Evolutionary conservation across 2,113 vertebrate genomes (phyloP), one percentile per base, ranked within the genome.

Genomic region (Potamarius usumacintae): DNA sequence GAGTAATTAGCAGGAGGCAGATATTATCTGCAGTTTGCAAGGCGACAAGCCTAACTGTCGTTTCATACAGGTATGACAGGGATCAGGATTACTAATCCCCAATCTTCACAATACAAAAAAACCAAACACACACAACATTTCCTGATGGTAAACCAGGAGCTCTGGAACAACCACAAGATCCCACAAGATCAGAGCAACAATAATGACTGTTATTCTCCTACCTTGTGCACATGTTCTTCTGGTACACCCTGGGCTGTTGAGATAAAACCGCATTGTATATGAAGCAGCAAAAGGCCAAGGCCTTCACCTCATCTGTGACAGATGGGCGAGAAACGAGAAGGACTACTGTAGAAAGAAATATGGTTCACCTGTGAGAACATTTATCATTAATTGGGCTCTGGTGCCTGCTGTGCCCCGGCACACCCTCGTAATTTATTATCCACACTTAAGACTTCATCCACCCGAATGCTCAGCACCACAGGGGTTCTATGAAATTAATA

Each of bases 371-470:
- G 93, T 89, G 91, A 86, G 90, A 85, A 63, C 88, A 76, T 80
- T 78, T 91, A 90, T 86, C 92, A 94, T 93, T 94, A 94, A 94
- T 92, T 94, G 93, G 93, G 90, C 86, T 84, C 85, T 52, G 88
- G 83, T 89, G 85, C 91, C 92, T 89, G 89, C 92, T 93, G 93
- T 87, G 90, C 91, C 90, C 81, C 90, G 93, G 94, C 93, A 93
- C 91, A 86, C 82, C 88, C 62, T 74, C 82, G 78, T 93, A 91
- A 94, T 95, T 95, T 94, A 93, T 91, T 91, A 94, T 94, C 94
- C 92, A 88, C 93, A 93, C 93, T 95, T 94, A 95, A 81, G 82
- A 92, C 92, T 92, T 92, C 93, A 95, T 95, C 95, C 94, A 93
- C 95, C 94, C 94, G 30, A 91, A 91, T 34, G 85, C 71, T 87